A percentile compares a stretch with the other conserved stretches of the same genome.
phyloP scores from a whole-genome alignment of 2,113 vertebrate species.

The Isurus oxyrinchus region DNA sequence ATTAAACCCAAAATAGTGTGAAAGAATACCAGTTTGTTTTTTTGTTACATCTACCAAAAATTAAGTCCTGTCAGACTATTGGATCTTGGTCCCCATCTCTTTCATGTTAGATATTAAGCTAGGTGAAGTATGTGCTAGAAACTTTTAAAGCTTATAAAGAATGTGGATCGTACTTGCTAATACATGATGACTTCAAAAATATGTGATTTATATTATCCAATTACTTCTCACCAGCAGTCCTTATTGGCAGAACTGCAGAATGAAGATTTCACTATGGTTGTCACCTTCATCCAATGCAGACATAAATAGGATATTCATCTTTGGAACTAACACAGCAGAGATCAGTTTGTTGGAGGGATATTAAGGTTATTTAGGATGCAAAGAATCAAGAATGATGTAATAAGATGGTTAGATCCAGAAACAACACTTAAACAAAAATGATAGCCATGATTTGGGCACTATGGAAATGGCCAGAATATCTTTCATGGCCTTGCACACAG shows the following conservation, averaged over 20 bases:
- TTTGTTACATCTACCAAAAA: not conserved
- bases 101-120: not conserved
- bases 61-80: not conserved
- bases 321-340: no score
- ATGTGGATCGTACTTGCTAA: not conserved
- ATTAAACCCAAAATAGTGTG: not conserved
- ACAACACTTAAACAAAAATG: not conserved
- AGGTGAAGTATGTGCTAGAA: not conserved
- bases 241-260: not conserved
- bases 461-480: not conserved
- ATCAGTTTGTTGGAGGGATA: not conserved
- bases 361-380: not conserved
- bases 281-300: not conserved
- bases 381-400: not conserved
- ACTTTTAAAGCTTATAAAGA: not conserved
- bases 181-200: not conserved
- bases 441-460: not conserved
- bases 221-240: not conserved
- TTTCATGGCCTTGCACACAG: not conserved
- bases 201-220: not conserved
- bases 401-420: not conserved
- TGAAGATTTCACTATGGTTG: not conserved
- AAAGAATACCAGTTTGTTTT: not conserved
- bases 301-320: not conserved
- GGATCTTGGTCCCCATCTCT: not conserved